Base-by-base conservation (phyloP, 2,113 vertebrate genomes). In the Chaetodon auriga region DNA sequence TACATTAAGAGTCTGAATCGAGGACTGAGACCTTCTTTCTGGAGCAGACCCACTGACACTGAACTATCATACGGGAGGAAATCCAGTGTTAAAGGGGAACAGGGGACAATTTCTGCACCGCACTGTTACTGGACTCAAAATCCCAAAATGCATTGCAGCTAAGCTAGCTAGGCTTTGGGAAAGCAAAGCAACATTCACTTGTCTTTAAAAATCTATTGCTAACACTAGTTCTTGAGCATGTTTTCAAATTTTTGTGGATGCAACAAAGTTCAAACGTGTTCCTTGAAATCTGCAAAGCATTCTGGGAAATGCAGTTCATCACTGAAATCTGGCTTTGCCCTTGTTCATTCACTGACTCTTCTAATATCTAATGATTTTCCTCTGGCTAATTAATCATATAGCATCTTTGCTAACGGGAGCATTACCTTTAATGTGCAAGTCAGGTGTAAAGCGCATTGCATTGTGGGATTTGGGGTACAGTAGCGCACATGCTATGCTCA, bases 121-220 rank as follows among this genome's bases (percentile, higher is more conserved):
- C 4, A 11, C 18, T 41, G 0, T 15, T 11, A 70, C 18, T 35
- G 19, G 48, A 82, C 55, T 82, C 43, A 36, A 69, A 75, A 0
- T 0, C 63, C 75, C 75, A 78, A 13, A 57, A 75, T 78, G 84
- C 84, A 79, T n/a, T 86, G 80, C 80, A 69, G n/a, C 46, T 25
- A 1, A 62, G 30, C 0, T n/a, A n/a, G n/a, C n/a, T 11, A 19
- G 18, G 7, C 16, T 46, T 12, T 7, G 11, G 21, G 1, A 2
- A 2, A 38, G 7, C 18, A 57, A 65, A 5, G 1, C 0, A 30
- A 51, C 2, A 11, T 65, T 25, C 7, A 38, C 14, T 15, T 55
- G 51, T 35, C 5, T 38, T 23, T 15, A 21, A 53, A 63, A 45
- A 19, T 54, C 13, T 19, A 0, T 3, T 11, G 10, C 43, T 36